Conservation (phyloP, 2,113 vertebrate species). For the Psittacula cyanocephala region DNA sequence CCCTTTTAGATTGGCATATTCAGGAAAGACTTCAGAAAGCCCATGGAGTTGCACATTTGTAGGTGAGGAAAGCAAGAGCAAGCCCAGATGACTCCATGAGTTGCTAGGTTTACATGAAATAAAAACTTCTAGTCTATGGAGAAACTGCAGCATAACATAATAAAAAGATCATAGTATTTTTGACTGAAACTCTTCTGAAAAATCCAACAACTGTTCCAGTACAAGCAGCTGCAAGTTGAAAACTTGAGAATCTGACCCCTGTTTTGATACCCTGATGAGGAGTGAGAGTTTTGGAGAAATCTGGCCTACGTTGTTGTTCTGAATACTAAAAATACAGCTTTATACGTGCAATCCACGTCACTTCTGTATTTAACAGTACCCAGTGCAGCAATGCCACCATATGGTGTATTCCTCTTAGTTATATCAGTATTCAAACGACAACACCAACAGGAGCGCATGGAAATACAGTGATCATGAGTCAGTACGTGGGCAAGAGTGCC, state of each 20-base stretch:
- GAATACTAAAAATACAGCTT: slow-evolving; percentile 49
- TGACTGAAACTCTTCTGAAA: neutral
- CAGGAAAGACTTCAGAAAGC: neutral
- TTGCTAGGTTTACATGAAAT: neutral
- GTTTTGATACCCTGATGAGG: neutral
- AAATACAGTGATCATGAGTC: neutral
- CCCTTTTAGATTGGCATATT: neutral
- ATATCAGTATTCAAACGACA: slow-evolving; percentile 39
- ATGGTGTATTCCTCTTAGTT: slow-evolving; percentile 33
- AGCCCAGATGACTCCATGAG: neutral
- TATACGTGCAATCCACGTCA: neutral
- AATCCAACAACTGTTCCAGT: neutral
- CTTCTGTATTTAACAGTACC: slow-evolving; percentile 40
- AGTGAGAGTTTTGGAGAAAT: neutral
- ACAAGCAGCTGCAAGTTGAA: neutral
- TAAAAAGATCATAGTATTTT: neutral
- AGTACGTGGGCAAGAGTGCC: neutral
- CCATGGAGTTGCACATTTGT: neutral
- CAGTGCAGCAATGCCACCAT: slow-evolving; percentile 59
- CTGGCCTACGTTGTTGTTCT: neutral
- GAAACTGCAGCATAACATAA: neutral
- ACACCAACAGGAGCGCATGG: neutral
- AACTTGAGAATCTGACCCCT: neutral
- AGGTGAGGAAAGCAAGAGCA: neutral
- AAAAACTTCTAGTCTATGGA: neutral